These are phyloP conservation scores for Bradynema listronoti DNA, from an alignment of 1,140 invertebrate species.

Conservation along the genomic window DNA sequence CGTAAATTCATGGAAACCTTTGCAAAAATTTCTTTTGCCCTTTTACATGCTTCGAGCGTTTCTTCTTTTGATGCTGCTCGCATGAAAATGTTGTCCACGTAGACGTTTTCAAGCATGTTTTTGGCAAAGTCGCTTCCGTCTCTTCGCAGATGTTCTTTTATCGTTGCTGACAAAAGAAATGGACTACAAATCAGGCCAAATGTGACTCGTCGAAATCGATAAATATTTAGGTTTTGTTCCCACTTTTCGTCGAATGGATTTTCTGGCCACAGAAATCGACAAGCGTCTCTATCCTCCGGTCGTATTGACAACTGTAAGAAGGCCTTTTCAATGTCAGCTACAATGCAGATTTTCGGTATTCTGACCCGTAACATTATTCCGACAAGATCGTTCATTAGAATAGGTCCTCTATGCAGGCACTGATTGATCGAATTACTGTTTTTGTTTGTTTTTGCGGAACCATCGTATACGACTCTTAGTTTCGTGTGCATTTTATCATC, in stretches of 20 bases:
- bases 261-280: slow-evolving; percentile 16
- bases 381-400: slow-evolving; percentile 20
- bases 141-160: slow-evolving; percentile 18
- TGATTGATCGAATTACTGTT: slow-evolving; percentile 17
- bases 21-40: slow-evolving; percentile 14
- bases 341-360: background rate
- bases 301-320: slow-evolving; percentile 6
- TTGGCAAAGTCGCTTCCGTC: background rate
- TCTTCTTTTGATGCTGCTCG: slow-evolving; percentile 1
- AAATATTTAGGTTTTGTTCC: slow-evolving; percentile 19
- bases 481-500: slow-evolving; percentile 24
- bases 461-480: slow-evolving; percentile 21
- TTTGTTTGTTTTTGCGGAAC: slow-evolving; percentile 16
- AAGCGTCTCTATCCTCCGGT: slow-evolving; percentile 6
- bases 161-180: slow-evolving; percentile 31
- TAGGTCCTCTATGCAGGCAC: slow-evolving; percentile 21
- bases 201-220: slow-evolving; percentile 25
- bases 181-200: slow-evolving; percentile 30
- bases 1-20: slow-evolving; percentile 32
- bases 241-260: background rate
- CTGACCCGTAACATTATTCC: slow-evolving; percentile 20
- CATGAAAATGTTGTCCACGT: slow-evolving; percentile 33
- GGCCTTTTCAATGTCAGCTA: slow-evolving; percentile 16
- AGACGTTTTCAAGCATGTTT: slow-evolving; percentile 18
- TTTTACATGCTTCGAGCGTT: slow-evolving; percentile 8